phyloP scores from a whole-genome alignment of 2,797 vertebrate genomes.

The Rhinichthys osculus region DNA sequence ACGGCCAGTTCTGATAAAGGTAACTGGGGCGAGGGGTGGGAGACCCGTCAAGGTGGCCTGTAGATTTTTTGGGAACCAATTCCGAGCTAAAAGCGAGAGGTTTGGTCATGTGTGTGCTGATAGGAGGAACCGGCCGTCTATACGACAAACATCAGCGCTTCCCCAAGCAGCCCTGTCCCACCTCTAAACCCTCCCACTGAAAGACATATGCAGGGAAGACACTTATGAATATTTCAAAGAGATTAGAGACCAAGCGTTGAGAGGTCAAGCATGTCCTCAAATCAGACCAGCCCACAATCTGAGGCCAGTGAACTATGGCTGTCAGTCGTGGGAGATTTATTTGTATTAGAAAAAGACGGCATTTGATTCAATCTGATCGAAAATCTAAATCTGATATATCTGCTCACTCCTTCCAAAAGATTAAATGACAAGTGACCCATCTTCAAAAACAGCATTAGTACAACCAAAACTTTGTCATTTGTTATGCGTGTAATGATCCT shows the following conservation, averaged over 20 bases:
- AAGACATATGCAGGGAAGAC: conserved; percentile 47
- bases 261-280: conserved; percentile 61
- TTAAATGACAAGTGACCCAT: background rate
- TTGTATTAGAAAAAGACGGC: conserved; percentile 9
- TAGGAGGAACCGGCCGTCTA: conserved; percentile 44
- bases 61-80: conserved; percentile 41
- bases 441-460: conserved; percentile 1
- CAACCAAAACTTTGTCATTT: conserved; percentile 13
- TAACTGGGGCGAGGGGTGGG: conserved; percentile 5
- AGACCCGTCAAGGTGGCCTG: conserved; percentile 3
- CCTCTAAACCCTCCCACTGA: conserved; percentile 58
- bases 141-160: conserved; percentile 51
- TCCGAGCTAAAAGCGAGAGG: conserved; percentile 44
- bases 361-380: conserved; percentile 15
- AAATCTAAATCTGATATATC: background rate
- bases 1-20: conserved; percentile 43
- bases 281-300: conserved; percentile 56
- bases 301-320: conserved; percentile 34
- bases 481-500: conserved; percentile 6
- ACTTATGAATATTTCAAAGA: conserved; percentile 65
- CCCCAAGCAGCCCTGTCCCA: conserved; percentile 53
- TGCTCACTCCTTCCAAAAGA: background rate
- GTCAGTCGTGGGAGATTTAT: conserved; percentile 28
- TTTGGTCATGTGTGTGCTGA: conserved; percentile 32
- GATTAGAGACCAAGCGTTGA: conserved; percentile 61